Evolutionary conservation across 1,140 invertebrate genomes (phyloP).

Genomic region (Melanaphis sacchari): DNA sequence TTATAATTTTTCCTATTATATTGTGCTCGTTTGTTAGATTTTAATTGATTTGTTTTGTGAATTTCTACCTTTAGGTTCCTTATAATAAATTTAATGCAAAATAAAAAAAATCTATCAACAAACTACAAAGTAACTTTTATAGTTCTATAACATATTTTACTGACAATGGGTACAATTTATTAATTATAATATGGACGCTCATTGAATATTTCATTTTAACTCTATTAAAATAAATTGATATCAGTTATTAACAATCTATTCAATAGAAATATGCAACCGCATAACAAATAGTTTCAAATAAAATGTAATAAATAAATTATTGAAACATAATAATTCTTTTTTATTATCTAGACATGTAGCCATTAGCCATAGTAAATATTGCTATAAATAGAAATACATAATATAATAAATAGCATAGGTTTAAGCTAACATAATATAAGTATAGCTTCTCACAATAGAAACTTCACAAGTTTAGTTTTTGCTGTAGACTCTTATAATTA

Average conservation of each 20-base stretch:
- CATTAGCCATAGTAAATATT: not conserved
- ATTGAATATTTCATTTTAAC: not conserved
- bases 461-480: not conserved
- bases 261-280: not conserved
- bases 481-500: conserved; percentile 10
- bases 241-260: not conserved
- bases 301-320: not conserved
- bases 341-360: not conserved
- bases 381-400: not conserved
- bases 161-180: not conserved
- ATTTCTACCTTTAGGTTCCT: not conserved
- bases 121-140: not conserved
- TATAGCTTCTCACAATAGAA: not conserved
- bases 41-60: conserved; percentile 36
- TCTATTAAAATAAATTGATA: not conserved
- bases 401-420: not conserved
- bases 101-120: not conserved
- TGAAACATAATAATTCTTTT: not conserved
- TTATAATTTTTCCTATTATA: not conserved
- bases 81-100: not conserved
- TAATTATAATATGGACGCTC: conserved; percentile 3
- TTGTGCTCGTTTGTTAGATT: not conserved
- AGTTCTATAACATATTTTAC: not conserved
- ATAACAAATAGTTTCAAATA: not conserved
- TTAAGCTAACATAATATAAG: not conserved